Base-by-base conservation (phyloP, 2,797 vertebrate species). In the Thaleichthys pacificus region DNA sequence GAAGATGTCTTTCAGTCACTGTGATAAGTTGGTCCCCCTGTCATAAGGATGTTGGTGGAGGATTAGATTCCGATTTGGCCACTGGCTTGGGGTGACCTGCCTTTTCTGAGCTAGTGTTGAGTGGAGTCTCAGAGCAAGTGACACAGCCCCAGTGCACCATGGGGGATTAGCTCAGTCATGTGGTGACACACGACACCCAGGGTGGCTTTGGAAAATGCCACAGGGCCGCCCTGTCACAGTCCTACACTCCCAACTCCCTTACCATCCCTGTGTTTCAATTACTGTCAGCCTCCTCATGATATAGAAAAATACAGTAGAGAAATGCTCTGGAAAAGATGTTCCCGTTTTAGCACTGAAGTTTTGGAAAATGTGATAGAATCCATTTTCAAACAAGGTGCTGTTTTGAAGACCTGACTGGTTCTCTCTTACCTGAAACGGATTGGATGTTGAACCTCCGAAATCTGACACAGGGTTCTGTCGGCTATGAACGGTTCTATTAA, bases 101-200 rank as follows among this genome's bases (percentile, higher is more conserved):
- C 26, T 19, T 61, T 14, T 14, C 11, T 61, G 21, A 56, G n/a
- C 26, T 14, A 15, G 32, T 47, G 11, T 21, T 28, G 32, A 35
- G 58, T 30, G 30, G 57, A 22, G 32, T 60, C 19, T n/a, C 49
- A 35, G 15, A 11, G 14, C 47, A 12, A 22, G 3, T 21, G 66
- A 11, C 24, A 60, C 15, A 57, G 63, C 66, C 71, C 61, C 57
- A 66, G 66, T 66, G 69, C 72, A 73, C 77, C 57, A 26, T 66
- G 49, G 56, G 74, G 71, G 74, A 80, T 75, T 74, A 78, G 67
- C 54, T 24, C 19, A 69, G 70, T 75, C 80, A 65, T 72, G 62
- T 35, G 66, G 61, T 30, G 76, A 79, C 72, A 82, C 74, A 62
- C 63, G 70, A 81, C 73, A 80, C 82, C 68, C 38, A 7, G 42